Conservation (phyloP, 2,797 vertebrate species). For the Distichodus sexfasciatus region DNA sequence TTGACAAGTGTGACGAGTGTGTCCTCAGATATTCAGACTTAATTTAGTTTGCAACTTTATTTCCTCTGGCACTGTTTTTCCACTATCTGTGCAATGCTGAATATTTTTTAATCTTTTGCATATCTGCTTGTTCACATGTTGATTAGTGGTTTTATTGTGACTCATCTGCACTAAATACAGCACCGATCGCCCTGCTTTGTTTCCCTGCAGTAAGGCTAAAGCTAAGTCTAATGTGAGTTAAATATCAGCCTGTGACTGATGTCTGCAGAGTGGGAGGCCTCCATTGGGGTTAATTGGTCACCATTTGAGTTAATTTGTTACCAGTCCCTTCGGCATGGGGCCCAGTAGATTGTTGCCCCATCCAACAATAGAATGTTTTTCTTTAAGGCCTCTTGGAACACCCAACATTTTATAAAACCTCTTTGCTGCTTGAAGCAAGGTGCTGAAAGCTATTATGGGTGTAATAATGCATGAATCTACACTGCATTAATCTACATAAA, state of each 20-base stretch:
- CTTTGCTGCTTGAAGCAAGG: no score
- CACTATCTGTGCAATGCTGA: no score
- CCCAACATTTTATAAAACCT: no score
- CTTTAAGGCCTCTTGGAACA: no score
- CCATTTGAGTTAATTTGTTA: slow-evolving; percentile 14
- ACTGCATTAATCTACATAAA: no score
- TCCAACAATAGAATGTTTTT: neutral
- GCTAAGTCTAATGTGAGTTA: neutral
- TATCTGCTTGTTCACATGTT: neutral
- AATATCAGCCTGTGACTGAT: slow-evolving; percentile 14
- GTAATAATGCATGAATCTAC: no score
- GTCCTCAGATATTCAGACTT: no score
- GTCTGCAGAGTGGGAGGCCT: neutral
- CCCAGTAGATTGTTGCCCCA: no score
- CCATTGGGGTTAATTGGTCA: slow-evolving; percentile 13
- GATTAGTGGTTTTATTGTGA: neutral
- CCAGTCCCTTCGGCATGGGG: neutral
- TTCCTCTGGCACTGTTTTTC: no score
- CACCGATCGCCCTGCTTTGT: neutral
- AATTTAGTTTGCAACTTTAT: no score
- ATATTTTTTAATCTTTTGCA: neutral
- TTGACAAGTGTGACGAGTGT: neutral
- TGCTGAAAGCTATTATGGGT: no score
- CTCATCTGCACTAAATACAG: neutral
- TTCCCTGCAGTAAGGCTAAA: neutral